Evolutionary conservation across 35 echinoderm and acorn worm species (phyloP).

Genomic region (Lytechinus pictus): DNA sequence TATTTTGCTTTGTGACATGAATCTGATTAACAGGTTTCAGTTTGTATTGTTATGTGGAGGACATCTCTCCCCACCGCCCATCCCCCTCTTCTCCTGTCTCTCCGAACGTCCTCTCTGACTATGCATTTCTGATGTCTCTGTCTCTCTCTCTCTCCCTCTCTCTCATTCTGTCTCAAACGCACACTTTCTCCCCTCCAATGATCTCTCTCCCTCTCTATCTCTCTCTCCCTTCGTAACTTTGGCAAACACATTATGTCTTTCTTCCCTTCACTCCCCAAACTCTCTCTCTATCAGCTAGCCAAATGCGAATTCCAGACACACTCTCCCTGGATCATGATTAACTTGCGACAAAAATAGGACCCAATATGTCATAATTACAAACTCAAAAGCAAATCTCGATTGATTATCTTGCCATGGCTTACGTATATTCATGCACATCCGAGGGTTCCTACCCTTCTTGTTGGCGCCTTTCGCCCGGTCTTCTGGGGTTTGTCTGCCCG

Average conservation of each 20-base stretch:
- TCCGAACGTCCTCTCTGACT: too few species aligned
- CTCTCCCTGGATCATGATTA: neutral
- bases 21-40: too few species aligned
- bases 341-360: neutral
- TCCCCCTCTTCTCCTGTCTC: too few species aligned
- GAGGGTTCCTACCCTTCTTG: neutral
- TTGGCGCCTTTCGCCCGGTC: neutral
- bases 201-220: neutral
- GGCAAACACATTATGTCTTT: neutral
- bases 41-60: too few species aligned
- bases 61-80: too few species aligned
- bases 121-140: too few species aligned
- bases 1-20: too few species aligned
- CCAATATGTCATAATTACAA: slow-evolving; percentile 14
- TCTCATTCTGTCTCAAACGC: too few species aligned
- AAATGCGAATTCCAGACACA: neutral
- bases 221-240: neutral
- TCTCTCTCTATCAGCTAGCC: neutral
- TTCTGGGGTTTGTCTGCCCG: neutral
- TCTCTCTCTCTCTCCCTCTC: too few species aligned
- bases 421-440: neutral
- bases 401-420: neutral
- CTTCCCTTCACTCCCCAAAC: neutral
- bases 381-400: neutral
- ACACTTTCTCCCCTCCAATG: too few species aligned